Conservation (phyloP, 1,140 invertebrate genomes). For the Macrobrachium nipponense region DNA sequence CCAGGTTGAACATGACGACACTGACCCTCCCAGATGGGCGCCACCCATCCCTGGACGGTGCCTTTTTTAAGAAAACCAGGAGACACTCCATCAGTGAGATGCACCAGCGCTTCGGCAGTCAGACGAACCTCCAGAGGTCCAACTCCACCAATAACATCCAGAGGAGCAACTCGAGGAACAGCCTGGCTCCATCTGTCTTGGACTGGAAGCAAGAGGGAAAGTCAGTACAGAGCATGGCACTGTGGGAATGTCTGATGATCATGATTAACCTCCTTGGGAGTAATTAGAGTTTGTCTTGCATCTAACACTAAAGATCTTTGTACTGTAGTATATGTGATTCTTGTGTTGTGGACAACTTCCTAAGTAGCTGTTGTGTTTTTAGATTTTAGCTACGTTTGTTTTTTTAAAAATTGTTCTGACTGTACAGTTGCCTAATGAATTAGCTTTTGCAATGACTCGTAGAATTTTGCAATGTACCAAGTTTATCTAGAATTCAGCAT, state of each 20-base stretch:
- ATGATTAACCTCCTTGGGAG: neutral
- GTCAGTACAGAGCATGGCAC: conserved; percentile 31
- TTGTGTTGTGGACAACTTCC: no score
- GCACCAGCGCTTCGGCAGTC: conserved; percentile 35
- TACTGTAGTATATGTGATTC: no score
- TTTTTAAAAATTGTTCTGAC: no score
- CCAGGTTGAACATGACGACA: conserved; percentile 20
- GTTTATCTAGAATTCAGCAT: no score
- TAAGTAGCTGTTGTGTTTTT: no score
- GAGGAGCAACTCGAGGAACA: conserved; percentile 49
- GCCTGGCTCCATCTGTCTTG: conserved; percentile 41
- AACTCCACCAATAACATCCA: conserved; percentile 37
- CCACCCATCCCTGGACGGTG: conserved; percentile 44
- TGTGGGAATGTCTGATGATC: conserved; percentile 17
- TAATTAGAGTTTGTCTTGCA: neutral
- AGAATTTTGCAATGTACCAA: no score
- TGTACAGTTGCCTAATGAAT: no score
- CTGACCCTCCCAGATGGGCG: conserved; percentile 38
- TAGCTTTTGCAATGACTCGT: no score
- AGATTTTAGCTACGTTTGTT: no score
- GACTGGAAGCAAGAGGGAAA: conserved; percentile 59
- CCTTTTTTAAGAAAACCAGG: conserved; percentile 47
- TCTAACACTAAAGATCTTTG: neutral
- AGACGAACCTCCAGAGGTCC: conserved; percentile 36
- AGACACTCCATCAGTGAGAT: conserved; percentile 59